Conservation (phyloP, 92 coral and sea anemone genomes). For the Nematostella vectensis region DNA sequence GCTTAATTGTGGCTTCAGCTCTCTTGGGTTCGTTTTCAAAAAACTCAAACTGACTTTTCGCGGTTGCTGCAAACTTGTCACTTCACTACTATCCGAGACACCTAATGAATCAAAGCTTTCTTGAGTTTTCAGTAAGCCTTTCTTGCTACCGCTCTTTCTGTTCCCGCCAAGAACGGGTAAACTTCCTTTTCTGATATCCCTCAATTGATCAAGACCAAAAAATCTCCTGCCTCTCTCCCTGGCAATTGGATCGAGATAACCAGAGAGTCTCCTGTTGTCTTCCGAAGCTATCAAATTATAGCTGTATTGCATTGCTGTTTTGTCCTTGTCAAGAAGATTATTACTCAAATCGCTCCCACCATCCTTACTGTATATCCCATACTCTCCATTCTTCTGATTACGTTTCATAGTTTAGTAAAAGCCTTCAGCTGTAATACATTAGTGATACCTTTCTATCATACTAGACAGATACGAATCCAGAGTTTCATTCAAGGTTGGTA, state of each 20-base stretch:
- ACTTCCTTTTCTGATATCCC: background rate
- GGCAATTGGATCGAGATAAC: background rate
- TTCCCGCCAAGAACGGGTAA: background rate
- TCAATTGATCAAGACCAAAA: no score
- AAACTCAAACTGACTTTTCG: slow-evolving; percentile 3
- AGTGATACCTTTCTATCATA: no score
- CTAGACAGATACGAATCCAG: no score
- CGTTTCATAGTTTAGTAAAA: no score
- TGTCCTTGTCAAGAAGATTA: slow-evolving; percentile 16
- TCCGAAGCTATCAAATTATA: slow-evolving; percentile 39
- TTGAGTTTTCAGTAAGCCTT: background rate
- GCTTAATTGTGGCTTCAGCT: background rate
- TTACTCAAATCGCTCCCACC: background rate
- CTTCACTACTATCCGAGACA: background rate
- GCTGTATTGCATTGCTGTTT: slow-evolving; percentile 50
- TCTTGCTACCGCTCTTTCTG: background rate
- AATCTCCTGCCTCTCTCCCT: no score
- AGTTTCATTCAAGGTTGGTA: no score
- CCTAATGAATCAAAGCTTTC: background rate
- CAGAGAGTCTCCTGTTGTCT: slow-evolving; percentile 1
- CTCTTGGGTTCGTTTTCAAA: background rate
- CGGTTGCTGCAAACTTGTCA: background rate
- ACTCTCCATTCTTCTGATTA: no score
- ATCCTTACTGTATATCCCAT: background rate
- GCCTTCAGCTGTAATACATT: no score